Percentiles rank a stretch among this genome's conserved stretches.
These are phyloP conservation scores for Drepana falcataria DNA, from an alignment of 2,888 invertebrate species.

Conservation along the genomic window DNA sequence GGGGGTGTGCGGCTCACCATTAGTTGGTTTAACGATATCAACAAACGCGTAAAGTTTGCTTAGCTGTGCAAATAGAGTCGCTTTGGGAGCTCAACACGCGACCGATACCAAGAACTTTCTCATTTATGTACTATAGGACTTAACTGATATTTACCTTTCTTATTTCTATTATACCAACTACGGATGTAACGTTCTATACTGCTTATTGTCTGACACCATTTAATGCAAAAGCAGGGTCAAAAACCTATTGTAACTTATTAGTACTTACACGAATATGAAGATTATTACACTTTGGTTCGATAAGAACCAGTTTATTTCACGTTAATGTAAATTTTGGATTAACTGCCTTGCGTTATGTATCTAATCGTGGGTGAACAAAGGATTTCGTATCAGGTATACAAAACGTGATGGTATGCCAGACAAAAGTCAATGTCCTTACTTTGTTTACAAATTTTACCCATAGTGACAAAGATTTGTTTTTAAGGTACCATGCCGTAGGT, in stretches of 20 bases:
- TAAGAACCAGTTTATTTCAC: too few relatives aligned
- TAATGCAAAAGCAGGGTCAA: constrained; percentile 9
- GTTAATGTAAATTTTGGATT: constrained; percentile 2
- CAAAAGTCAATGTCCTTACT: constrained; percentile 47
- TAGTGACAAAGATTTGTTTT: neutral
- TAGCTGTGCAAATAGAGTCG: constrained; percentile 71
- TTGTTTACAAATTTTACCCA: constrained; percentile 8
- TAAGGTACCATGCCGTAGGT: too few relatives aligned
- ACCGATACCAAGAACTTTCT: constrained; percentile 64
- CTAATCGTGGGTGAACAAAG: constrained; percentile 25
- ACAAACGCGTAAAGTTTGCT: constrained; percentile 58
- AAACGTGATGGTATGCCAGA: constrained; percentile 55
- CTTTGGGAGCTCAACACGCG: constrained; percentile 61
- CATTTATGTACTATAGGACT: constrained; percentile 51
- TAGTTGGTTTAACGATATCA: constrained; percentile 52
- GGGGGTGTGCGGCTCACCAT: constrained; percentile 18
- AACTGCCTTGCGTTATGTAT: too few relatives aligned
- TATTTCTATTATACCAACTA: constrained; percentile 40
- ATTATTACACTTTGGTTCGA: too few relatives aligned
- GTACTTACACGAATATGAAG: too few relatives aligned
- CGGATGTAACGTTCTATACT: constrained; percentile 39
- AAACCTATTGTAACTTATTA: too few relatives aligned
- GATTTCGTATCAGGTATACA: constrained; percentile 24
- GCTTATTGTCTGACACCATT: constrained; percentile 23
- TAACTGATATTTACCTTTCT: constrained; percentile 56